Base-by-base conservation (phyloP, 2,888 invertebrate species). In the Dusona sp. region DNA sequence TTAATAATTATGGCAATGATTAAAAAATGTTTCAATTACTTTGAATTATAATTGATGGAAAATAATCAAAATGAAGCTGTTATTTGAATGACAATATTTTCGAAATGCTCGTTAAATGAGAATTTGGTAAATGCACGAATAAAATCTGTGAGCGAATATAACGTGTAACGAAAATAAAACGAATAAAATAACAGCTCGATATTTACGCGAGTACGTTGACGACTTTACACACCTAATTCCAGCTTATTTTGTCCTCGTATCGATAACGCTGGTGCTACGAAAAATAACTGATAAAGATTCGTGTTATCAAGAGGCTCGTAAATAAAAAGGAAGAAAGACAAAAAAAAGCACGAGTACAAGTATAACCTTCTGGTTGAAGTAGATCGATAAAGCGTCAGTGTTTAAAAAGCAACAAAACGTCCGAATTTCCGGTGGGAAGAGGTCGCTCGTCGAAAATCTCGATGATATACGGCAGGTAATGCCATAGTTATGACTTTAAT, bases 221-320 rank as follows among this genome's bases (percentile, higher is more conserved):
- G 33, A 57, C 61, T 79, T 51, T 9, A 22, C 29, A 36, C 33
- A 25, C 16, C 36, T 73, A 48, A 36, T 64, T 64, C 72, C 25
- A 38, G 67, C 25, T 67, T n/a, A 25, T 48, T 73, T 25, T 48
- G 25, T 72, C 36, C 72, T 9, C 72, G 72, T 51, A 80, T 80
- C 51, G 79, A 79, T 61, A 80, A 72, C 42, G 22, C 51, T 2
- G 16, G 36, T 33, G 72, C 38, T 64, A 64, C 72, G 72, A 72
- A 48, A 73, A 73, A 29, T 64, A 51, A 80, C 48, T 25, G 80
- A 80, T 80, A 72, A 80, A 80, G 64, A 64, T 72, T 64, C 48
- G 29, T 61, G 64, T 80, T 80, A 80, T 80, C 72, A 38, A 42
- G 45, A 57, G 61, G 19, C 67, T 67, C 54, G 68, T 45, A 33